Evolutionary conservation across 64 coral and sea anemone genomes (phyloP).

Genomic region (Platygyra sinensis): DNA sequence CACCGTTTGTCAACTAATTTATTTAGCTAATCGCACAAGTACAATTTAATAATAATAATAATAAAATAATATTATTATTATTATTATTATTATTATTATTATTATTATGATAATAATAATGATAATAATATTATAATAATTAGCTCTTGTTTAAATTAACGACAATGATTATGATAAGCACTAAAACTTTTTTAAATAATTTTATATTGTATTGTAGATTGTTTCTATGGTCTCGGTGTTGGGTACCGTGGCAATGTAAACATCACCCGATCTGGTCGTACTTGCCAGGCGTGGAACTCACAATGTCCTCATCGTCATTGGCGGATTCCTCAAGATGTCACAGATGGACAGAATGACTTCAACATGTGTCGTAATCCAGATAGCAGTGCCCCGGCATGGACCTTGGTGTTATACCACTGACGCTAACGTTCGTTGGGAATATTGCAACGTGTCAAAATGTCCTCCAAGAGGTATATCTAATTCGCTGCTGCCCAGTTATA

Average conservation of each 20-base stretch:
- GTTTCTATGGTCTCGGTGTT: constrained; percentile 58
- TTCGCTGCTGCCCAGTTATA: no score
- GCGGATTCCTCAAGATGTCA: constrained; percentile 18
- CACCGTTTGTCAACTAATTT: no score
- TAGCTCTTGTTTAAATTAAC: no score
- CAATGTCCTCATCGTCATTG: constrained; percentile 62
- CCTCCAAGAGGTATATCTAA: constrained; percentile 23
- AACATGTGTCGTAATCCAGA: constrained; percentile 59
- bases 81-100: no score
- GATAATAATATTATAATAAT: no score
- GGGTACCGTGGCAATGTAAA: constrained; percentile 62
- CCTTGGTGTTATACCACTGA: constrained; percentile 59
- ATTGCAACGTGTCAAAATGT: constrained; percentile 37
- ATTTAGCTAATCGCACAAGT: no score
- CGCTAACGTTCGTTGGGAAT: constrained; percentile 37
- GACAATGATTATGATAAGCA: no score
- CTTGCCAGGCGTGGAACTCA: constrained; percentile 38
- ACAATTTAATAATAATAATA: no score
- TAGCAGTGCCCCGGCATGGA: constrained; percentile 32
- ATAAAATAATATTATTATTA: no score
- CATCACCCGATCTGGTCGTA: constrained; percentile 33
- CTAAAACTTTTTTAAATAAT: no score
- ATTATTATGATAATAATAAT: no score
- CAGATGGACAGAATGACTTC: constrained; percentile 19
- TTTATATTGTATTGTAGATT: constrained; percentile 17